These are phyloP conservation scores for Mionectes macconnelli DNA, from an alignment of 2,113 vertebrate genomes.

Conservation along the genomic window DNA sequence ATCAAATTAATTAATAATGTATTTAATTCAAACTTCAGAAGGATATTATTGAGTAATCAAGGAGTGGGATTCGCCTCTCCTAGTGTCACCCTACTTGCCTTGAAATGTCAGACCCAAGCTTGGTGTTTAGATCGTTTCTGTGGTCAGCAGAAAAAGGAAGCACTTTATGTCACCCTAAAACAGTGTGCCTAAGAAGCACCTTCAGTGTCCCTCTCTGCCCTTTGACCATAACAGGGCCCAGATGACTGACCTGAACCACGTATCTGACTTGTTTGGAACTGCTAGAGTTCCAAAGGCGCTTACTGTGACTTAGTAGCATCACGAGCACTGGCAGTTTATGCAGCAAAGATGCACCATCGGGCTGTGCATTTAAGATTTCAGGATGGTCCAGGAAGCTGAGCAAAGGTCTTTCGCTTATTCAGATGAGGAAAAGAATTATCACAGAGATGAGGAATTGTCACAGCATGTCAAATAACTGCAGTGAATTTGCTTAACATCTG, in stretches of 20 bases:
- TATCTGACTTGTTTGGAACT: neutral
- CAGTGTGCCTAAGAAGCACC: neutral
- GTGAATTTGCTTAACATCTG: neutral
- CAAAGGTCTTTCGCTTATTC: neutral
- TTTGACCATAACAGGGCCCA: neutral
- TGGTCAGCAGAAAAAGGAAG: neutral
- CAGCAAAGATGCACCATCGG: neutral
- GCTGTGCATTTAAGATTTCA: neutral
- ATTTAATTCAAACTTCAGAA: neutral
- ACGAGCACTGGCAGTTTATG: neutral
- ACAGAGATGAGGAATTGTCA: neutral
- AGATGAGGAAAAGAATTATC: neutral
- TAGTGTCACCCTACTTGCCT: neutral
- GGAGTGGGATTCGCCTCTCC: neutral
- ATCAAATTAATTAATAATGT: neutral
- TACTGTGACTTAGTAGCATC: neutral
- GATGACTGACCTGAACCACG: neutral
- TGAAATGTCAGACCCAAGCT: neutral
- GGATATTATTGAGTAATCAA: neutral
- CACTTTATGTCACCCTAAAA: neutral
- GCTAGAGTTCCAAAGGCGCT: neutral
- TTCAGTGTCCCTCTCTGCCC: neutral
- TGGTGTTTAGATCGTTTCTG: neutral
- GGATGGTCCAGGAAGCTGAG: neutral
- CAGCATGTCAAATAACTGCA: neutral